Conservation (phyloP, 2,113 vertebrate genomes). For the Sakesphorus luctuosus region DNA sequence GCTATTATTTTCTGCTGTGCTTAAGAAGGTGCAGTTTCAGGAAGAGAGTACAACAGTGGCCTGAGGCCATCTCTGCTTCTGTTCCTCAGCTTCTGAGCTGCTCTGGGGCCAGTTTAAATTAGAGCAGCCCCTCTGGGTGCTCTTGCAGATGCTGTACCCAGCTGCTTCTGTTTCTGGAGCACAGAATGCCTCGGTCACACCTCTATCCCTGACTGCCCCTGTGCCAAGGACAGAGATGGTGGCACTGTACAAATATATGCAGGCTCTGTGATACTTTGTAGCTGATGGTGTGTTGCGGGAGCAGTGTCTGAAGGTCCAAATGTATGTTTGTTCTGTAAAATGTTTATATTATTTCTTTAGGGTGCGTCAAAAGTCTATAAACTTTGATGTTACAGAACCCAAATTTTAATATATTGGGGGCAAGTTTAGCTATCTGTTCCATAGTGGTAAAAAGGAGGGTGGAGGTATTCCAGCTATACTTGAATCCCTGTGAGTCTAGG, state of each 20-base stretch:
- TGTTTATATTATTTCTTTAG: not conserved
- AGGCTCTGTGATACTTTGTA: not conserved
- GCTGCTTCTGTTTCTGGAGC: slow-evolving; percentile 49
- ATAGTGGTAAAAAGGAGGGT: not conserved
- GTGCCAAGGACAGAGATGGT: slow-evolving; percentile 19
- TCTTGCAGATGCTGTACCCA: not conserved
- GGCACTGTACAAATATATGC: not conserved
- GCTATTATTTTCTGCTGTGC: slow-evolving; percentile 15
- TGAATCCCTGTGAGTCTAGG: not conserved
- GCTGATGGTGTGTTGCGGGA: not conserved
- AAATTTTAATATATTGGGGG: not conserved
- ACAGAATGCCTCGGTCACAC: not conserved
- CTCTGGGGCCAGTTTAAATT: slow-evolving; percentile 40
- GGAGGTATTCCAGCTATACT: not conserved
- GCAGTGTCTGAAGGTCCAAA: not conserved
- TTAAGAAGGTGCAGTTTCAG: slow-evolving; percentile 17
- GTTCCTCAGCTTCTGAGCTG: slow-evolving; percentile 20
- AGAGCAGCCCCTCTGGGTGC: slow-evolving; percentile 9
- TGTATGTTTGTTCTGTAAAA: not conserved
- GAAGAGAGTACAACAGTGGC: slow-evolving; percentile 43
- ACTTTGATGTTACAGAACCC: not conserved
- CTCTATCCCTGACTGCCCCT: not conserved
- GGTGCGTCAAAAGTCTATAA: not conserved
- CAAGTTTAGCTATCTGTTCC: not conserved
- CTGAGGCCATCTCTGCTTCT: slow-evolving; percentile 48